A percentile compares a stretch with the other conserved stretches of the same genome.
phyloP scores from a whole-genome alignment of 2,113 vertebrate genomes.

The Crotalus helleri region DNA sequence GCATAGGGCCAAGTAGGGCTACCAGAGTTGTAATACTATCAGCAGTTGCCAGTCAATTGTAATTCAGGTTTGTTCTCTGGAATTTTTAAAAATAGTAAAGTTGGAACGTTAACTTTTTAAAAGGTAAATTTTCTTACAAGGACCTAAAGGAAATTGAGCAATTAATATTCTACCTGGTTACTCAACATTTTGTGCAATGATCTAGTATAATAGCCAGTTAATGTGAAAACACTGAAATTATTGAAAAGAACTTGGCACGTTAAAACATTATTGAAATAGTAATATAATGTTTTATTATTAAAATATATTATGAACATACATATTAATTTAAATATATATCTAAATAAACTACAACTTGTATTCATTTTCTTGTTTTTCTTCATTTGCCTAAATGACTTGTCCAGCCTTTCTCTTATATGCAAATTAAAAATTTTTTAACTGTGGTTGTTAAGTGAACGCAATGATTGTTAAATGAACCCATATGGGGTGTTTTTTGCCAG shows the following conservation, averaged over 20 bases:
- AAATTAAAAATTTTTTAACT: neutral
- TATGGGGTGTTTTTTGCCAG: neutral
- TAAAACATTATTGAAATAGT: neutral
- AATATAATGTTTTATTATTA: neutral
- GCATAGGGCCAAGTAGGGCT: neutral
- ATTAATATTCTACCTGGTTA: neutral
- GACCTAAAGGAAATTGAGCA: neutral
- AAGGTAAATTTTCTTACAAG: neutral
- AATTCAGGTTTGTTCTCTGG: neutral
- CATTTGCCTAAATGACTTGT: neutral
- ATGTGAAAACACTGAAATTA: neutral
- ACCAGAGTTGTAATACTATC: neutral
- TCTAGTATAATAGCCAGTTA: neutral
- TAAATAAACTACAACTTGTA: neutral
- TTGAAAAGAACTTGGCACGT: neutral
- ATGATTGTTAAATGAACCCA: no score
- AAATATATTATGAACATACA: neutral
- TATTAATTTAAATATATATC: neutral
- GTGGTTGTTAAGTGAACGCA: no score
- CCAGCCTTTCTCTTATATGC: neutral
- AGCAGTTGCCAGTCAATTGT: neutral
- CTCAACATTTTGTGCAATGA: neutral
- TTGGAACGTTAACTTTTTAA: neutral
- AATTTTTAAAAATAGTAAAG: neutral
- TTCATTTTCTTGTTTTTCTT: neutral